Percentiles rank a stretch among this genome's conserved stretches.
These are phyloP conservation scores for Limnothrissa miodon DNA, from an alignment of 2,113 vertebrate genomes.

Conservation along the genomic window DNA sequence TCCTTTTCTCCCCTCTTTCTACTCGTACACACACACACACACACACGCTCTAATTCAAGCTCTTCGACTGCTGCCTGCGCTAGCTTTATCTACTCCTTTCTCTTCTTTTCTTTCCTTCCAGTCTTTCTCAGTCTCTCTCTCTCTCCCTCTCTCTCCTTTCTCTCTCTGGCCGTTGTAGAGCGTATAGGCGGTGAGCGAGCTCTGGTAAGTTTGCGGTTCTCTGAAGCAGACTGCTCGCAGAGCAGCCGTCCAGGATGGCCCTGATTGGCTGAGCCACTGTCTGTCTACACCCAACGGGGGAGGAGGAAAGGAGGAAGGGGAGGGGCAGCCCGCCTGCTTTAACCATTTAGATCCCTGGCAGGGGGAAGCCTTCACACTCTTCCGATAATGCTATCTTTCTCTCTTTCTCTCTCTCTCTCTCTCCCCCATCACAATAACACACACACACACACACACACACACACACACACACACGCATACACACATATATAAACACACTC, in stretches of 20 bases:
- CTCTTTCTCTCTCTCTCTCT: constrained; percentile 29
- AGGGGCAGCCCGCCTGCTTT: constrained; percentile 21
- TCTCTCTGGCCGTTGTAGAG: constrained; percentile 44
- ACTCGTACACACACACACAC: not conserved
- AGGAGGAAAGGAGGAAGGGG: constrained; percentile 37
- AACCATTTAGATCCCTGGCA: constrained; percentile 35
- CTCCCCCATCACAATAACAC: too few relatives aligned
- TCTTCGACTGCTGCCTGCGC: constrained; percentile 47
- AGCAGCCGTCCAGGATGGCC: constrained; percentile 63
- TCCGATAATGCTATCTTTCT: constrained; percentile 25
- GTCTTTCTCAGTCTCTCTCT: constrained; percentile 31
- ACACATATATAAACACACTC: constrained; percentile 33
- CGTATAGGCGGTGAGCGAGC: constrained; percentile 56
- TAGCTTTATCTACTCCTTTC: constrained; percentile 28
- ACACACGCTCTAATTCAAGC: not conserved
- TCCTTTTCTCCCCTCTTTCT: not conserved
- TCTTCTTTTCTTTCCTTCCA: constrained; percentile 16
- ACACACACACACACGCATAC: constrained; percentile 32
- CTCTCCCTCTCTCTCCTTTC: too few relatives aligned
- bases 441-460: too few relatives aligned
- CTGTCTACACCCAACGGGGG: constrained; percentile 72
- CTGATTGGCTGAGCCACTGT: constrained; percentile 74
- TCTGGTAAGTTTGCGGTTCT: constrained; percentile 63
- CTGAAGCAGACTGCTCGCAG: constrained; percentile 66
- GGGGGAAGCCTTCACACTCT: constrained; percentile 15